Evolutionary conservation across 2,888 invertebrate genomes (phyloP).

Genomic region (Metopia argyrocephala): DNA sequence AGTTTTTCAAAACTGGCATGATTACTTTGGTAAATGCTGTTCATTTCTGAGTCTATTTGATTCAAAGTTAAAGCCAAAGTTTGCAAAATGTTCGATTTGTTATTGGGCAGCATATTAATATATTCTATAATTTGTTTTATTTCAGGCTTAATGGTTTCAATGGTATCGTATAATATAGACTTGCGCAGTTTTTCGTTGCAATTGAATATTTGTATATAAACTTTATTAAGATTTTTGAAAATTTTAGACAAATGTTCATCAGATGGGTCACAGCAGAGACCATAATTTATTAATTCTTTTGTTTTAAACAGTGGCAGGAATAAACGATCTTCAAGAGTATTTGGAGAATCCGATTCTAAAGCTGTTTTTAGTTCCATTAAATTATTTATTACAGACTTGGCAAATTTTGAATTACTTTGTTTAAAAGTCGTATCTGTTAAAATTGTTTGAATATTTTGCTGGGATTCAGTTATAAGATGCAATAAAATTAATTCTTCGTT

Average conservation of each 20-base stretch:
- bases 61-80: conserved; percentile 35
- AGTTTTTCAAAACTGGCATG: conserved; percentile 26
- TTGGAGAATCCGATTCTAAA: conserved; percentile 50
- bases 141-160: conserved; percentile 65
- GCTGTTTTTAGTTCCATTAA: conserved; percentile 65
- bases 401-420: conserved; percentile 54
- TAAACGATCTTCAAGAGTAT: conserved; percentile 66
- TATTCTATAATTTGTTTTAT: conserved; percentile 61
- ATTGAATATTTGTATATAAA: conserved; percentile 66
- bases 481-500: background rate
- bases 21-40: conserved; percentile 42
- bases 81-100: conserved; percentile 43
- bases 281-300: conserved; percentile 66
- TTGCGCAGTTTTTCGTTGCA: conserved; percentile 66
- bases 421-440: conserved; percentile 14
- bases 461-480: conserved; percentile 24
- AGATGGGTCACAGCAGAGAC: conserved; percentile 49
- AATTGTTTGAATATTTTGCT: conserved; percentile 40
- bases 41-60: conserved; percentile 32
- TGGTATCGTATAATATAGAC: conserved; percentile 67
- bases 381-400: conserved; percentile 62
- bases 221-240: conserved; percentile 59
- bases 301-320: conserved; percentile 69
- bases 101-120: conserved; percentile 52
- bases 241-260: conserved; percentile 30